Conservation (phyloP, 2,888 invertebrate species). For the Tryphoninae sp. region DNA sequence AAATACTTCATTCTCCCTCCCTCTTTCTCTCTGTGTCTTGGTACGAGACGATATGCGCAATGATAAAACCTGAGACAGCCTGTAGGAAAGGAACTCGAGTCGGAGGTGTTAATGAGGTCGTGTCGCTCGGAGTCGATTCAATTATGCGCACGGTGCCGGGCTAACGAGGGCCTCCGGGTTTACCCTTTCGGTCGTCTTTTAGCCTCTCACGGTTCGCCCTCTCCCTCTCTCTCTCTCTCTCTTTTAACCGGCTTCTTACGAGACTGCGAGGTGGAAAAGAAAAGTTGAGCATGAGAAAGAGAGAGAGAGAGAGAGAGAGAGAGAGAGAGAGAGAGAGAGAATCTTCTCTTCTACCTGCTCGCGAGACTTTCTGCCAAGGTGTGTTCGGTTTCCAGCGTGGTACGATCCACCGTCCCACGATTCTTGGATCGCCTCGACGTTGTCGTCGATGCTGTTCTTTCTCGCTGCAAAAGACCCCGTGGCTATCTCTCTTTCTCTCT, state of each 20-base stretch:
- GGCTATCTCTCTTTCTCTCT: neutral
- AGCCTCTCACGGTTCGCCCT: slow-evolving; percentile 70
- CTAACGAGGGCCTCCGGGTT: slow-evolving; percentile 78
- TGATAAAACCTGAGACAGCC: slow-evolving; percentile 78
- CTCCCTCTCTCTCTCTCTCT: too few species aligned
- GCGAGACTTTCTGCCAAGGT: slow-evolving; percentile 56
- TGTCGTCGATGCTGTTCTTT: slow-evolving; percentile 55
- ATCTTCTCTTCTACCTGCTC: slow-evolving; percentile 59
- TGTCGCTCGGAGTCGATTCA: slow-evolving; percentile 81
- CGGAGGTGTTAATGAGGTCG: slow-evolving; percentile 81
- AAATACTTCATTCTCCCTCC: neutral
- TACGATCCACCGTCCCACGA: slow-evolving; percentile 53
- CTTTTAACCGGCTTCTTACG: slow-evolving; percentile 65
- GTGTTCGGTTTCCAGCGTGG: slow-evolving; percentile 53
- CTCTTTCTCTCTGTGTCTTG: neutral
- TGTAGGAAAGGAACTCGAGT: slow-evolving; percentile 76
- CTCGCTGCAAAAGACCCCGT: slow-evolving; percentile 46
- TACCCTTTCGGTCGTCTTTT: slow-evolving; percentile 77
- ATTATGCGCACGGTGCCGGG: slow-evolving; percentile 79
- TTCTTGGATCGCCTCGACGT: slow-evolving; percentile 34
- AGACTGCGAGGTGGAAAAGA: slow-evolving; percentile 40
- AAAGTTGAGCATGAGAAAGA: slow-evolving; percentile 12
- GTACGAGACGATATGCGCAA: slow-evolving; percentile 44
- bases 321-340: slow-evolving; percentile 31
- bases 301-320: slow-evolving; percentile 34